A percentile compares a stretch with the other conserved stretches of the same genome.
phyloP scores from a whole-genome alignment of 2,113 vertebrate species.

The Silurus meridionalis region DNA sequence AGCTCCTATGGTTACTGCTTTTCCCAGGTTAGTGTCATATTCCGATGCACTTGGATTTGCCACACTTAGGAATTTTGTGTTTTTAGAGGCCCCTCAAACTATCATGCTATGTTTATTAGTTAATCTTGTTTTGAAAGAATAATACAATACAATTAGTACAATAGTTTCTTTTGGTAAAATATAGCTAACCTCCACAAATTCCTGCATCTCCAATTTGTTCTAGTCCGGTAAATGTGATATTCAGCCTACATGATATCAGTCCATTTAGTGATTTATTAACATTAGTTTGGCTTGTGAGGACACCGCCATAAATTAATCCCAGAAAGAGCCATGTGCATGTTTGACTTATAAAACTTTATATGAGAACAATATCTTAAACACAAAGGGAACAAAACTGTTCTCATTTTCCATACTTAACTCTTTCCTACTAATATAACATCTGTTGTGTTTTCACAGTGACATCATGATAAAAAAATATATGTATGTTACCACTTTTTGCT shows the following conservation, averaged over 20 bases:
- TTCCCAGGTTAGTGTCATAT: constrained; percentile 63
- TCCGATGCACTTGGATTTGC: background rate
- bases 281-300: background rate
- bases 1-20: constrained; percentile 56
- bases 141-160: background rate
- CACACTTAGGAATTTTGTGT: constrained; percentile 10
- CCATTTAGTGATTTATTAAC: background rate
- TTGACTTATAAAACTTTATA: constrained; percentile 12
- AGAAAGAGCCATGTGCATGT: background rate
- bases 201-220: background rate
- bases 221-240: background rate
- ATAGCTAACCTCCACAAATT: background rate
- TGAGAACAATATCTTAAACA: background rate
- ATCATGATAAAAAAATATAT: background rate
- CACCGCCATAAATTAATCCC: constrained; percentile 2
- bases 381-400: background rate
- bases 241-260: background rate
- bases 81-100: constrained; percentile 23
- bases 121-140: background rate
- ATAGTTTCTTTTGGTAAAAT: background rate
- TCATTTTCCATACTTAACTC: constrained; percentile 25
- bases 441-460: background rate
- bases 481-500: background rate
- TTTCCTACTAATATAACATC: constrained; percentile 26
- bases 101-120: background rate